Evolutionary conservation across 2,113 vertebrate species (phyloP).

Genomic region (Mus musculus): GRCm39 chr4:49273001-49273500

Average conservation of each 20-base stretch:
- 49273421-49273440: not conserved
- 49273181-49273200: not conserved
- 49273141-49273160: not conserved
- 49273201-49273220: conserved; percentile 6
- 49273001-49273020: not conserved
- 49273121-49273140: not conserved
- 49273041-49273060: not conserved
- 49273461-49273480: not conserved
- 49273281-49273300: not conserved
- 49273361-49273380: not conserved
- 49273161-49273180: conserved; percentile 23
- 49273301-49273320: not conserved
- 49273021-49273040: not conserved
- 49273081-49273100: not conserved
- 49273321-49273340: not conserved
- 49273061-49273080: conserved; percentile 15
- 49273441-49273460: not conserved
- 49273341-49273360: not conserved
- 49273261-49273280: conserved; percentile 13
- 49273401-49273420: not conserved
- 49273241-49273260: not conserved
- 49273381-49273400: not conserved
- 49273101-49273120: not conserved
- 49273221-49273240: not conserved
- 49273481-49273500: not conserved